Base-by-base conservation (phyloP, 2,113 vertebrate species). In the Dolichotis patagonum region DNA sequence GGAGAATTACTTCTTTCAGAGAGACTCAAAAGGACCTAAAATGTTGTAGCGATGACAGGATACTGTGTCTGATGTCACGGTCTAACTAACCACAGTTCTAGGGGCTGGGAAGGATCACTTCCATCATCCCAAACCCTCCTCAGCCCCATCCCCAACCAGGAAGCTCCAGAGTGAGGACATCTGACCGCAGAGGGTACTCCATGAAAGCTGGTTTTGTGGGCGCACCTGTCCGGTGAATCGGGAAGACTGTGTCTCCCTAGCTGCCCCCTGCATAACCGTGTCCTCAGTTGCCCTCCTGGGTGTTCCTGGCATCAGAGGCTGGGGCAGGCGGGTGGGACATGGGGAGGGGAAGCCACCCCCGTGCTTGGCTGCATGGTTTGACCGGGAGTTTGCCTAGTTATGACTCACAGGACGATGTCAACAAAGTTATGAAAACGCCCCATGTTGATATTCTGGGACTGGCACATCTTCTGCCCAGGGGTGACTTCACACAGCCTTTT, bases 341-440 rank as follows among this genome's bases (percentile, higher is more conserved):
- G 20, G 67, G n/a, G 20, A 58, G 65, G 65, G 28, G 52, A 56
- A 60, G 41, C 17, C 13, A 1, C 38, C 84, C 67, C 52, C 30
- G n/a, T 3, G n/a, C 20, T 13, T 52, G 20, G 75, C 38, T 49
- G 32, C 20, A 17, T 35, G 28, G 69, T 78, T 30, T 41, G 58
- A 67, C 13, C 54, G 10, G 73, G 46, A 46, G 46, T 71, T 32
- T 52, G 9, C 78, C 46, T 32, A 49, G 8, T 38, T 26, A 13
- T 65, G 43, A 75, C 46, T 56, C 1, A 2, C 4, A 6, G 9
- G 26, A n/a, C 20, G 30, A 0, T 78, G 43, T 9, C 3, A 28
- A 35, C 26, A 58, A 67, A 77, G 77, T 17, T 41, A 58, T 52
- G 35, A 52, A 56, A 75, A 49, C n/a, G 28, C 49, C 26, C 46